Evolutionary conservation across 2,113 vertebrate genomes (phyloP).

Genomic region (Thunnus thynnus): DNA sequence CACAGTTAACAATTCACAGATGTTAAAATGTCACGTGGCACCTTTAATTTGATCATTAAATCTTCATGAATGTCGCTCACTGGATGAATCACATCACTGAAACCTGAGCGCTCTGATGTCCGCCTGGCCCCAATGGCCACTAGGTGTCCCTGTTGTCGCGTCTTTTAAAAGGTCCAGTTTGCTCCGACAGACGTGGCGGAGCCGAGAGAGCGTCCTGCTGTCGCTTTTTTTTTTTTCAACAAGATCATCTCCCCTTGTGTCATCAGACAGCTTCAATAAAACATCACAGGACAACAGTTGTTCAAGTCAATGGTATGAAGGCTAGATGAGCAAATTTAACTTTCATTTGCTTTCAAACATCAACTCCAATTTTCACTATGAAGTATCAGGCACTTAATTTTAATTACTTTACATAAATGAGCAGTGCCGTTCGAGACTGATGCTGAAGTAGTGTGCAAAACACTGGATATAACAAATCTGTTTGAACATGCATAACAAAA

Average conservation of each 20-base stretch:
- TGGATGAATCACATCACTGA: slow-evolving; percentile 1
- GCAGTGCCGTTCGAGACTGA: slow-evolving; percentile 47
- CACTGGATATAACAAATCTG: slow-evolving; percentile 61
- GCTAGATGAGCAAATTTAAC: slow-evolving; percentile 23
- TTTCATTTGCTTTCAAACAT: slow-evolving; percentile 24
- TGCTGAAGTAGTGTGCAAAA: slow-evolving; percentile 76
- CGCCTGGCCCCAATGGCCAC: neutral
- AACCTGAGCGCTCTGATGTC: neutral
- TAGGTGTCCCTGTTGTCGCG: slow-evolving; percentile 10
- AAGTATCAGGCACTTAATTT: slow-evolving; percentile 71
- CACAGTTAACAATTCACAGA: neutral
- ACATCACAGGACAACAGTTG: slow-evolving; percentile 8
- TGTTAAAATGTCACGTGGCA: slow-evolving; percentile 53
- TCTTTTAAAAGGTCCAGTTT: slow-evolving; percentile 59
- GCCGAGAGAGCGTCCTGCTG: neutral
- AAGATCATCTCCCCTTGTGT: neutral
- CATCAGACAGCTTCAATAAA: neutral
- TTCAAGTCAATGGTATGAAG: slow-evolving; percentile 56
- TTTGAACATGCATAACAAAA: slow-evolving; percentile 72
- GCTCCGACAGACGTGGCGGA: neutral
- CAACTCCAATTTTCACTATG: slow-evolving; percentile 17
- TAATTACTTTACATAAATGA: slow-evolving; percentile 47
- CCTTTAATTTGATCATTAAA: slow-evolving; percentile 46
- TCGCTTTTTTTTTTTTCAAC: too few species aligned
- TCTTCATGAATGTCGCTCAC: slow-evolving; percentile 14